A percentile compares a stretch with the other conserved stretches of the same genome.
Conservation (phyloP, 2,797 vertebrate genomes). For the Amniataba percoides region DNA sequence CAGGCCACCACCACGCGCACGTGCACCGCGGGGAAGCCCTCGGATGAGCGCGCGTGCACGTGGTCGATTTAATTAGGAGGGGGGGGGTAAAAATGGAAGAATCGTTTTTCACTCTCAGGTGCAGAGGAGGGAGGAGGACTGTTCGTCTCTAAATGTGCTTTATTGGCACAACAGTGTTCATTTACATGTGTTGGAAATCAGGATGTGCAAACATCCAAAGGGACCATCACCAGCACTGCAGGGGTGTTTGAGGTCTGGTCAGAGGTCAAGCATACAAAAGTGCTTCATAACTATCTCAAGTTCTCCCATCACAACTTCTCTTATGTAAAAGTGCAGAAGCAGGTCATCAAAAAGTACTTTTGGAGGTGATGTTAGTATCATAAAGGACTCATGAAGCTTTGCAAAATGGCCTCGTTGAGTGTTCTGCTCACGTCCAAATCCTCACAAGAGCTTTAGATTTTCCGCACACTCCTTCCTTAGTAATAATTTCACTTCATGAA, state of each 20-base stretch:
- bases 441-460: too few relatives aligned
- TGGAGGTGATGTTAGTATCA: background rate
- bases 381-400: background rate
- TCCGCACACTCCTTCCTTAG: too few relatives aligned
- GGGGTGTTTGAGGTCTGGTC: background rate
- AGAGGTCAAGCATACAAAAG: background rate
- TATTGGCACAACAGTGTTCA: too few relatives aligned
- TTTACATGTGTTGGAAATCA: background rate
- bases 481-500: too few relatives aligned
- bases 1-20: slow-evolving; percentile 4
- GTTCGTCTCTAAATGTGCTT: background rate
- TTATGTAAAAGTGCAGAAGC: background rate
- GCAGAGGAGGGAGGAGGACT: too few relatives aligned
- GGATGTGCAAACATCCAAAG: background rate
- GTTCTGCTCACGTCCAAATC: too few relatives aligned
- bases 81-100: too few relatives aligned
- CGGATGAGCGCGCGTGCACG: background rate
- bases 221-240: background rate
- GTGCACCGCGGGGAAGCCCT: slow-evolving; percentile 34
- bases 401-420: background rate
- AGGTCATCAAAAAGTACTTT: background rate
- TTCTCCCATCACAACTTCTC: background rate
- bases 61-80: too few relatives aligned
- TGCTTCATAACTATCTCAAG: background rate
- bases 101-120: too few relatives aligned